Conservation (phyloP, 1,140 invertebrate species). For the Drosophila varians region DNA sequence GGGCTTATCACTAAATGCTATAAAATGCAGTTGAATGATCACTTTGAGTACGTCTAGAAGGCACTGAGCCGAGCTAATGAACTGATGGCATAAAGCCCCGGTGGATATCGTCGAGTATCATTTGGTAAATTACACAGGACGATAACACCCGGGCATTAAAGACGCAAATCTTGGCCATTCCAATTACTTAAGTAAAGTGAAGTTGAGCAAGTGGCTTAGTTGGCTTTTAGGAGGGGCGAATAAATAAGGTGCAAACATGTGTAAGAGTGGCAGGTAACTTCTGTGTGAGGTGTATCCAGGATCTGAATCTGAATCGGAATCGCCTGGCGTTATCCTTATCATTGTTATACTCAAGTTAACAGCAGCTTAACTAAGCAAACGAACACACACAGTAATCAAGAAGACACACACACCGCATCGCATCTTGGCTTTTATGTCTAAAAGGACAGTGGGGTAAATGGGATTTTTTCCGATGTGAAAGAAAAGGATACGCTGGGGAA, state of each 20-base stretch:
- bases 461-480: no score
- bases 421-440: constrained; percentile 30
- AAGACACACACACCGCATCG: constrained; percentile 13
- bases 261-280: neutral
- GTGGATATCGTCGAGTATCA: constrained; percentile 8
- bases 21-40: constrained; percentile 34
- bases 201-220: constrained; percentile 59
- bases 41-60: neutral
- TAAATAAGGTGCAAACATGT: constrained; percentile 74
- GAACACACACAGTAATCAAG: constrained; percentile 58
- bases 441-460: constrained; percentile 39
- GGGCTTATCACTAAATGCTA: neutral
- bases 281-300: no score
- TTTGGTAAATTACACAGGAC: constrained; percentile 15
- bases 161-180: constrained; percentile 37
- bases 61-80: constrained; percentile 25
- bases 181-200: constrained; percentile 70
- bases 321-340: constrained; percentile 74
- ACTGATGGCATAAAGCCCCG: constrained; percentile 7
- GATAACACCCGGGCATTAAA: constrained; percentile 15
- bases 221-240: constrained; percentile 37
- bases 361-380: constrained; percentile 70
- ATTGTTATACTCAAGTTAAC: constrained; percentile 81
- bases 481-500: no score
- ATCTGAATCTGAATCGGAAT: constrained; percentile 14